Percentiles rank a stretch among this genome's conserved stretches.
These are phyloP conservation scores for Cydia strobilella DNA, from an alignment of 1,140 invertebrate species.

Conservation along the genomic window DNA sequence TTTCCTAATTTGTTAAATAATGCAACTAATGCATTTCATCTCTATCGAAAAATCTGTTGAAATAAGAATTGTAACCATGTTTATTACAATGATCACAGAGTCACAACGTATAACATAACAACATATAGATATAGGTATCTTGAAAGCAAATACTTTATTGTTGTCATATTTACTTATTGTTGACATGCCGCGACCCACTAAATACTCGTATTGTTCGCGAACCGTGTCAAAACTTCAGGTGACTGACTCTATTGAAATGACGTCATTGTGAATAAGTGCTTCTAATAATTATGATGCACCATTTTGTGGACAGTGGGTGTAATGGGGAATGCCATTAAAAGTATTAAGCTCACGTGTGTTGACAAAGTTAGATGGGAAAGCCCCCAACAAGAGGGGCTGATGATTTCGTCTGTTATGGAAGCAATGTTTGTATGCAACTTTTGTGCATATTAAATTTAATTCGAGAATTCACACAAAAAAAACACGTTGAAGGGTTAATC, in stretches of 20 bases:
- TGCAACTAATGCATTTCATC: neutral
- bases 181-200: constrained; percentile 1
- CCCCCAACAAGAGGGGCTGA: no score
- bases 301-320: neutral
- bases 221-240: constrained; percentile 6
- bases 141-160: neutral
- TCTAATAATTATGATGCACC: constrained; percentile 7
- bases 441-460: no score
- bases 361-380: no score
- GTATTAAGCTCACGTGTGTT: no score
- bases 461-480: no score
- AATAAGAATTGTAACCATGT: neutral
- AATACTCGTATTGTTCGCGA: neutral
- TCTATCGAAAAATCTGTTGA: neutral
- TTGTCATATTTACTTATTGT: neutral
- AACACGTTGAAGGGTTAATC: no score
- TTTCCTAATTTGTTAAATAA: neutral
- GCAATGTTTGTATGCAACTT: no score
- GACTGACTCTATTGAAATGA: neutral
- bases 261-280: neutral
- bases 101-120: neutral
- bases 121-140: neutral
- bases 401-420: no score
- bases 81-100: neutral
- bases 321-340: neutral